phyloP scores from a whole-genome alignment of 53 echinoderm and acorn worm genomes.

The Apostichopus leukothele region DNA sequence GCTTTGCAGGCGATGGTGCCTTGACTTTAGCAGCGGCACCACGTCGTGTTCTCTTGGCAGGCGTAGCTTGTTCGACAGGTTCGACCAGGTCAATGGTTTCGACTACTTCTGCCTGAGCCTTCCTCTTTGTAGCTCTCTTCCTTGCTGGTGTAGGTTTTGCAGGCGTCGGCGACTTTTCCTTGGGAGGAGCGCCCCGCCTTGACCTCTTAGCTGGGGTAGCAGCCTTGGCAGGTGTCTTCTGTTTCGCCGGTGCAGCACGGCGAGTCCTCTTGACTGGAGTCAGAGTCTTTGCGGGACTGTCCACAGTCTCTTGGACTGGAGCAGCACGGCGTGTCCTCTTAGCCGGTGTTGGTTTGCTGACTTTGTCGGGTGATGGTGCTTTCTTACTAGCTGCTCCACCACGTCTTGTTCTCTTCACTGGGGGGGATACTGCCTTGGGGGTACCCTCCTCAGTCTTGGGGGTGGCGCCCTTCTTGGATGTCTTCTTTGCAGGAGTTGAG shows the following conservation, averaged over 20 bases:
- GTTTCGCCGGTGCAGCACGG: conserved; percentile 10
- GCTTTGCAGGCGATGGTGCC: conserved; percentile 46
- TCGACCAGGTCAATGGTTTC: conserved; percentile 34
- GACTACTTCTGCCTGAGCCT: neutral
- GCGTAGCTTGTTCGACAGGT: neutral
- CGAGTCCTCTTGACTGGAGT: conserved; percentile 60
- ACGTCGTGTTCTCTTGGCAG: conserved; percentile 50
- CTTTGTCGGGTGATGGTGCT: conserved; percentile 42
- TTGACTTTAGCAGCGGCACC: conserved; percentile 37
- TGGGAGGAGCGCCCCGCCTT: neutral
- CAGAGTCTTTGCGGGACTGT: conserved; percentile 48
- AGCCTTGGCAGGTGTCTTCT: conserved; percentile 30
- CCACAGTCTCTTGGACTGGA: neutral
- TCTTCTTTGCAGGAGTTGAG: conserved; percentile 28
- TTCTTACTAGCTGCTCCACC: conserved; percentile 50
- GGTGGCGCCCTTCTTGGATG: neutral
- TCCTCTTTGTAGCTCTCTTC: conserved; percentile 2
- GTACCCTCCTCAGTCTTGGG: neutral
- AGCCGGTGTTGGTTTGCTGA: conserved; percentile 25
- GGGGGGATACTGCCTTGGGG: conserved; percentile 39
- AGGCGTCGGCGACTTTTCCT: conserved; percentile 57
- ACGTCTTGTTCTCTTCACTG: conserved; percentile 52
- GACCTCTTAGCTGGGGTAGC: conserved; percentile 46
- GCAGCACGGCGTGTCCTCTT: neutral
- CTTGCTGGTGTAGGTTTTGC: conserved; percentile 19